Conservation (phyloP, 2,113 vertebrate genomes). For the Chaetodon auriga region DNA sequence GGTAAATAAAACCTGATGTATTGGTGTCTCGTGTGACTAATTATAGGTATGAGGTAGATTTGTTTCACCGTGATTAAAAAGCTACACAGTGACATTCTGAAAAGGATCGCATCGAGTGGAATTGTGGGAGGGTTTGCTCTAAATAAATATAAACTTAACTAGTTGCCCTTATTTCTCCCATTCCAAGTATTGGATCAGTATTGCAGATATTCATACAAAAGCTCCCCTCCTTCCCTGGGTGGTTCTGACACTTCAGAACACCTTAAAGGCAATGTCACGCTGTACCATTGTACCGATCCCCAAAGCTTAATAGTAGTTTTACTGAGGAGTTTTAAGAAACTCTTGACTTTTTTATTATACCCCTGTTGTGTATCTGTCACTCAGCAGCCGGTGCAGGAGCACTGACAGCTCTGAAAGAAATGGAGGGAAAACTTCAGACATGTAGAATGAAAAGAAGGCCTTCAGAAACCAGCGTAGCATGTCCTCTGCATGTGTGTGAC, state of each 20-base stretch:
- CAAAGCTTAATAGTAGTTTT: conserved; percentile 56
- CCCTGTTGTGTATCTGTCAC: conserved; percentile 72
- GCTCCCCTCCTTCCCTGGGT: conserved; percentile 44
- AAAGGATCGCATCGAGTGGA: neutral
- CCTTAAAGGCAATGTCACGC: conserved; percentile 66
- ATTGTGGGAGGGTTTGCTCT: conserved; percentile 7
- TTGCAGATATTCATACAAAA: conserved; percentile 43
- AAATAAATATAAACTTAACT: conserved; percentile 19
- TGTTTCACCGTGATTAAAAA: conserved; percentile 15
- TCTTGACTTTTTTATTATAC: conserved; percentile 56
- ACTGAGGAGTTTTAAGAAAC: conserved; percentile 65
- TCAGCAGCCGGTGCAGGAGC: conserved; percentile 62
- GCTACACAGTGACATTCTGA: neutral
- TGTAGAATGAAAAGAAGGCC: conserved; percentile 45
- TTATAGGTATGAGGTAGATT: conserved; percentile 15
- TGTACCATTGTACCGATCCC: conserved; percentile 46
- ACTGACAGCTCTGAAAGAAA: conserved; percentile 63
- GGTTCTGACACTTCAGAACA: conserved; percentile 63
- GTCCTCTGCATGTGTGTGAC: conserved; percentile 26
- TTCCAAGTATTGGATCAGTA: conserved; percentile 41
- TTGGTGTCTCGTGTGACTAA: conserved; percentile 33
- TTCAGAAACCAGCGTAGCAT: conserved; percentile 61
- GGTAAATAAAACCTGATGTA: conserved; percentile 22
- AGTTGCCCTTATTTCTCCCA: conserved; percentile 23
- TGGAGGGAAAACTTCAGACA: conserved; percentile 58